These are phyloP conservation scores for Craseonycteris thonglongyai DNA, from an alignment of 2,113 vertebrate genomes.

Conservation along the genomic window DNA sequence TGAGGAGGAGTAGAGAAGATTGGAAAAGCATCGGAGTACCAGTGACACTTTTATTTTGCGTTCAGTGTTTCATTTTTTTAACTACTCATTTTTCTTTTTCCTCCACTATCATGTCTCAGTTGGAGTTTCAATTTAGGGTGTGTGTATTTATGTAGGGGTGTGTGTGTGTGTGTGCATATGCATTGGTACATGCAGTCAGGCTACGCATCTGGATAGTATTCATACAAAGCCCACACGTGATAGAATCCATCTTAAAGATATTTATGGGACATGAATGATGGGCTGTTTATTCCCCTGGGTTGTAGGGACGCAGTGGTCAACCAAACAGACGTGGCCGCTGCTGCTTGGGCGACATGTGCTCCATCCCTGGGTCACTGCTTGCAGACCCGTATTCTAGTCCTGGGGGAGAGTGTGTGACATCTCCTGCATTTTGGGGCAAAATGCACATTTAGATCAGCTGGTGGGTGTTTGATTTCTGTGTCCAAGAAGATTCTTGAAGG, in stretches of 20 bases:
- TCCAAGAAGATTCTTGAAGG: neutral
- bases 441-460: neutral
- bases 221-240: neutral
- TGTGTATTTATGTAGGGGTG: neutral
- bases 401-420: neutral
- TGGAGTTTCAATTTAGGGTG: neutral
- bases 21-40: neutral
- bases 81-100: neutral
- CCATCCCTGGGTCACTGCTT: neutral
- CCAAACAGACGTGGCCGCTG: neutral
- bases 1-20: neutral
- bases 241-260: neutral
- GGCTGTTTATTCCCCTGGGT: neutral
- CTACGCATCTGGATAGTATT: neutral
- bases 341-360: neutral
- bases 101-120: neutral
- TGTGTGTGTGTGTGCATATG: neutral
- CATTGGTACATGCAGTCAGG: neutral
- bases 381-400: neutral
- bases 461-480: neutral
- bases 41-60: neutral
- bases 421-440: neutral
- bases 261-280: neutral
- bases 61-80: neutral
- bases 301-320: neutral